A percentile compares a stretch with the other conserved stretches of the same genome.
These are phyloP conservation scores for Drosophila pachea DNA, from an alignment of 1,140 invertebrate species.

Conservation along the genomic window DNA sequence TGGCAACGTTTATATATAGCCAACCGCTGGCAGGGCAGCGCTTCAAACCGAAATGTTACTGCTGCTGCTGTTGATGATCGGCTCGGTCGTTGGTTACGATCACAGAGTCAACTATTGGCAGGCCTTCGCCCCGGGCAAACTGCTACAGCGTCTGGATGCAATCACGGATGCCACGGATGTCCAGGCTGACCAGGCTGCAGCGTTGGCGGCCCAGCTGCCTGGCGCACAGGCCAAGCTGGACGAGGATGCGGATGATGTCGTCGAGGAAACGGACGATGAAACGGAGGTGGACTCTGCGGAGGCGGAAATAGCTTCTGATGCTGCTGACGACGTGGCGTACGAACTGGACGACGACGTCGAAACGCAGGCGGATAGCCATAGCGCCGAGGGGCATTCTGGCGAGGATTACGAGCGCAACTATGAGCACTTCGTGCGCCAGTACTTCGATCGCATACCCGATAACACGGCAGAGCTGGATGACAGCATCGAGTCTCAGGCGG, in stretches of 20 bases:
- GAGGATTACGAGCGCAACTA: constrained; percentile 71
- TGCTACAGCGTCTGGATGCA: constrained; percentile 55
- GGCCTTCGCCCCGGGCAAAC: constrained; percentile 61
- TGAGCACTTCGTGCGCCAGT: constrained; percentile 66
- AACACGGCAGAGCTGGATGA: constrained; percentile 16
- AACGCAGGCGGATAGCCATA: constrained; percentile 24
- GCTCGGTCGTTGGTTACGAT: constrained; percentile 45
- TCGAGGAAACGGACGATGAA: neutral
- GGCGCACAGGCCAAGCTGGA: constrained; percentile 40
- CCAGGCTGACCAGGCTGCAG: neutral
- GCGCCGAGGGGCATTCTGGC: constrained; percentile 47
- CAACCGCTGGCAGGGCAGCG: neutral
- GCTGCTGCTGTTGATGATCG: constrained; percentile 34
- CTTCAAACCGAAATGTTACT: constrained; percentile 35
- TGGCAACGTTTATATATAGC: constrained; percentile 24
- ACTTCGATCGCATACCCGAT: constrained; percentile 53
- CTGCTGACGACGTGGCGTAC: constrained; percentile 13
- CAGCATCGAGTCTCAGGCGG: constrained; percentile 27
- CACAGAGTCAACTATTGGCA: constrained; percentile 62
- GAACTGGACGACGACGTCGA: constrained; percentile 16
- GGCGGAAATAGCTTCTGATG: constrained; percentile 7
- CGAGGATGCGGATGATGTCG: constrained; percentile 14
- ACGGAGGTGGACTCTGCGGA: neutral
- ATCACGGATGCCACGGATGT: constrained; percentile 26
- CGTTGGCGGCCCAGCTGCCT: constrained; percentile 2